Evolutionary conservation across 2,797 vertebrate genomes (phyloP).

Genomic region (Coilia nasus): DNA sequence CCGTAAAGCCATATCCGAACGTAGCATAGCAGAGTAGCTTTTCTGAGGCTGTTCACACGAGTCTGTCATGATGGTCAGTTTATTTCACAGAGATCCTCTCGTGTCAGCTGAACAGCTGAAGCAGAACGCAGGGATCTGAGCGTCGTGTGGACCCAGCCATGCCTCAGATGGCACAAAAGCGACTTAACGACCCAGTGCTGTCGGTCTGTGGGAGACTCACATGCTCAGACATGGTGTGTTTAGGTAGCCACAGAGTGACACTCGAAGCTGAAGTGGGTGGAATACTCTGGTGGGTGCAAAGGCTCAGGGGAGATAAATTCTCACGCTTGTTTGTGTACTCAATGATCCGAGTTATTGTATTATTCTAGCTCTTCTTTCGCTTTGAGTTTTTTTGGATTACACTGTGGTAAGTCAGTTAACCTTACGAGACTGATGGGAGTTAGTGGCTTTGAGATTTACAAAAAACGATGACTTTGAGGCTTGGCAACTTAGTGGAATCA

Average conservation of each 20-base stretch:
- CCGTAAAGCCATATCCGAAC: neutral
- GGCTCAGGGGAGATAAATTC: neutral
- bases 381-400: neutral
- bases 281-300: too few species aligned
- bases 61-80: too few species aligned
- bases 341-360: neutral
- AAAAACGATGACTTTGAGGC: neutral
- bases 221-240: neutral
- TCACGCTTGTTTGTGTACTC: neutral
- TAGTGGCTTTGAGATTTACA: neutral
- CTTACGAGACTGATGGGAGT: neutral
- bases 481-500: neutral
- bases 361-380: neutral
- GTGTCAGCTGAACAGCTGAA: neutral
- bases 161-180: neutral
- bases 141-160: neutral
- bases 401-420: neutral
- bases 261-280: neutral
- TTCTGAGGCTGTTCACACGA: too few species aligned
- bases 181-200: neutral
- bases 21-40: too few species aligned
- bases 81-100: too few species aligned
- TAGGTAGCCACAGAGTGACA: neutral
- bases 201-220: neutral
- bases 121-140: neutral